Evolutionary conservation across 1,140 invertebrate genomes (phyloP).

Genomic region (Drosophila ambigua): DNA sequence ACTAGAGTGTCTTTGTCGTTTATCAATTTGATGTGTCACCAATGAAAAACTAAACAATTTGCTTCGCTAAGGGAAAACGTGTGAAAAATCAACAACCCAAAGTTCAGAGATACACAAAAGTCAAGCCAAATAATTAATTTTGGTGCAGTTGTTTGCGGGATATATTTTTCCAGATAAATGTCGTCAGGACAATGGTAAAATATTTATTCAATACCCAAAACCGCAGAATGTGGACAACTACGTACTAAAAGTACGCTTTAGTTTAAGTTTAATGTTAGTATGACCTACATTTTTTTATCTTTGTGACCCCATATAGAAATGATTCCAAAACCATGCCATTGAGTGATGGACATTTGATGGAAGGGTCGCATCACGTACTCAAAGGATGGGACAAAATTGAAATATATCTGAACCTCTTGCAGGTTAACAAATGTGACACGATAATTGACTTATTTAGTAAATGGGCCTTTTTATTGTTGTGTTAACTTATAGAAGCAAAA

Average conservation of each 20-base stretch:
- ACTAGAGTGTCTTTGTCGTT: neutral
- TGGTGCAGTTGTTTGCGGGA: neutral
- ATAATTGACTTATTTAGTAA: conserved; percentile 46
- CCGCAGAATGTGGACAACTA: neutral
- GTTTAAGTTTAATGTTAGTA: too few species aligned
- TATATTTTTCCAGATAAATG: conserved; percentile 23
- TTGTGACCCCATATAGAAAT: neutral
- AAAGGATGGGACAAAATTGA: conserved; percentile 43
- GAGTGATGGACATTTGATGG: too few species aligned
- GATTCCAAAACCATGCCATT: too few species aligned
- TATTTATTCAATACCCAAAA: conserved; percentile 37
- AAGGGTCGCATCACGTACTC: conserved; percentile 50
- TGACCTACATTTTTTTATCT: neutral
- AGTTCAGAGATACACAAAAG: conserved; percentile 3
- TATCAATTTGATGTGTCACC: conserved; percentile 30
- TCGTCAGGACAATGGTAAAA: conserved; percentile 47
- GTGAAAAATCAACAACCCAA: conserved; percentile 28
- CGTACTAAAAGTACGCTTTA: conserved; percentile 6
- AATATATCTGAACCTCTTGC: conserved; percentile 25
- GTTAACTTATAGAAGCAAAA: too few species aligned
- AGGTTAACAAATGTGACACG: conserved; percentile 40
- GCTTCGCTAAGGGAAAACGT: conserved; percentile 14
- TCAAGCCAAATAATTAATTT: conserved; percentile 39
- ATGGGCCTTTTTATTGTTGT: conserved; percentile 18
- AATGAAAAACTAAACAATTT: conserved; percentile 10